Conservation (phyloP, 2,113 vertebrate genomes). For the Pardalotus punctatus region DNA sequence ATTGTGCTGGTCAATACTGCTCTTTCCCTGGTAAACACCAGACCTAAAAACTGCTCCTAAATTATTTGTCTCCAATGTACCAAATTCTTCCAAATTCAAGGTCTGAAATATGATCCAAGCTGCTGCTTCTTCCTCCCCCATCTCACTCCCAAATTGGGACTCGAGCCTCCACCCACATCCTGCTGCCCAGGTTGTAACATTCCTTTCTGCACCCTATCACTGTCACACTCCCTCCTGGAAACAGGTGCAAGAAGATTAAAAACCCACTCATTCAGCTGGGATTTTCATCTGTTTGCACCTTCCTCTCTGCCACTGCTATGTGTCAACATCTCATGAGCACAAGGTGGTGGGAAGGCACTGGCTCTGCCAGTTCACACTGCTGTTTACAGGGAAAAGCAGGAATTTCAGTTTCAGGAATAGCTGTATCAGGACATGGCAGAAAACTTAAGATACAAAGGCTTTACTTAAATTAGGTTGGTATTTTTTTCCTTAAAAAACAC, state of each 20-base stretch:
- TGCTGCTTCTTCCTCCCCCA: not conserved
- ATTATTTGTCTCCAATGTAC: not conserved
- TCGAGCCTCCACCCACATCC: conserved; percentile 17
- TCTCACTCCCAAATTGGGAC: not conserved
- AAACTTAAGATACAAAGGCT: not conserved
- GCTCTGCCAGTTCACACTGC: not conserved
- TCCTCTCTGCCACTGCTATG: conserved; percentile 31
- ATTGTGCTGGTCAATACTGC: not conserved
- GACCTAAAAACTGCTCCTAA: not conserved
- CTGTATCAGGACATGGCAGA: not conserved
- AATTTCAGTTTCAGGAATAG: not conserved
- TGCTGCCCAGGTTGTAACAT: conserved; percentile 52
- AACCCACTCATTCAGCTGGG: conserved; percentile 53
- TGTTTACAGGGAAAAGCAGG: not conserved
- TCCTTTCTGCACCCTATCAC: conserved; percentile 67
- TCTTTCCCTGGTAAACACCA: not conserved
- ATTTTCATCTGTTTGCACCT: conserved; percentile 67
- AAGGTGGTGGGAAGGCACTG: not conserved
- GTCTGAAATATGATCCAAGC: not conserved
- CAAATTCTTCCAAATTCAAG: not conserved
- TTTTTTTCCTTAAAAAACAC: not conserved
- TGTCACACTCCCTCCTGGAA: conserved; percentile 58
- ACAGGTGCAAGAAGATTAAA: conserved; percentile 69
- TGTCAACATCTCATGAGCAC: conserved; percentile 36
- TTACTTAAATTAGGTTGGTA: not conserved